phyloP scores from a whole-genome alignment of 37 sponge, comb jelly and placozoan genomes.

The Diacarnus erythraeanus region DNA sequence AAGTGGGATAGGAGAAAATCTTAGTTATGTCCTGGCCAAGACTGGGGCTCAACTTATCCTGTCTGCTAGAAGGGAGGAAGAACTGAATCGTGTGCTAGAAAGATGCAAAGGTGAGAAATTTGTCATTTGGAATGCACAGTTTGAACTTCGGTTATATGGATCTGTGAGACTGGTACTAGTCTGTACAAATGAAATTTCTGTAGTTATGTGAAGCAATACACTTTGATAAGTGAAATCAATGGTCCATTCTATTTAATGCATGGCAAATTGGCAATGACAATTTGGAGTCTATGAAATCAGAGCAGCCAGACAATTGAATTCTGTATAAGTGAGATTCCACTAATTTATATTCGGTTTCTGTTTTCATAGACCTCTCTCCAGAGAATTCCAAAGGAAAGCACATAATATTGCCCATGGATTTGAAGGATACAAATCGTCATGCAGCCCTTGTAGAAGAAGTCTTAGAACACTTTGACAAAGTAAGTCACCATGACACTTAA shows the following conservation, averaged over 20 bases:
- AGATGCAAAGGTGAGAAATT: slow-evolving; percentile 69
- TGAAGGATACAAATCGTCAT: slow-evolving; percentile 60
- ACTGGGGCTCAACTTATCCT: slow-evolving; percentile 78
- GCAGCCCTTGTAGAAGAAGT: slow-evolving; percentile 25
- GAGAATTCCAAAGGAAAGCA: slow-evolving; percentile 37
- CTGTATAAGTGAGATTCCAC: too few relatives aligned
- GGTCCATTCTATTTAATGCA: too few relatives aligned
- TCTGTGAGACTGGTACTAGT: too few relatives aligned
- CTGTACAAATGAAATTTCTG: too few relatives aligned
- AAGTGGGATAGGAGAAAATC: slow-evolving; percentile 86
- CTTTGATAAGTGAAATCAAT: too few relatives aligned
- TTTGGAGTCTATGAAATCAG: too few relatives aligned
- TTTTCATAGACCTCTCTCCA: slow-evolving; percentile 68
- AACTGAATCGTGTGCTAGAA: slow-evolving; percentile 74
- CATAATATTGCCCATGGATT: slow-evolving; percentile 61
- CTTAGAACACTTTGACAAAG: slow-evolving; percentile 53
- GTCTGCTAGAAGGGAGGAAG: slow-evolving; percentile 83
- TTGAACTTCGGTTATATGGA: too few relatives aligned
- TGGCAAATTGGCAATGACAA: too few relatives aligned
- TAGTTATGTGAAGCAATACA: too few relatives aligned
- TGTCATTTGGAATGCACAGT: too few relatives aligned
- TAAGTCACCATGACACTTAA: slow-evolving; percentile 29
- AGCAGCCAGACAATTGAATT: too few relatives aligned
- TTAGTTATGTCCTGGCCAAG: slow-evolving; percentile 74
- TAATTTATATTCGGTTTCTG: too few relatives aligned